These are phyloP conservation scores for Odontothrips loti DNA, from an alignment of 2,888 invertebrate species.

Conservation along the genomic window DNA sequence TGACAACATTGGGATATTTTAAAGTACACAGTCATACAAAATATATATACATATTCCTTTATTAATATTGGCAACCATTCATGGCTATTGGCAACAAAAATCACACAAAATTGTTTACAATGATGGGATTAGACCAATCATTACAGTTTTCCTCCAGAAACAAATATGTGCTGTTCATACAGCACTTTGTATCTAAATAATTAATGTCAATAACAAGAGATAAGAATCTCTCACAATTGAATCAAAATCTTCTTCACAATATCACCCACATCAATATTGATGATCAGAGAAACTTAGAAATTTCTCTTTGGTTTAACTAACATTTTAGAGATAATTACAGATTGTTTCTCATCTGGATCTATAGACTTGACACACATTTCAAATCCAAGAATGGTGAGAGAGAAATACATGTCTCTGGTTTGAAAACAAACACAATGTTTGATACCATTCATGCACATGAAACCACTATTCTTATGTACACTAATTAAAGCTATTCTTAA, in stretches of 20 bases:
- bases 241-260: too few species aligned
- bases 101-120: background rate
- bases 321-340: too few species aligned
- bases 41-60: background rate
- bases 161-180: background rate
- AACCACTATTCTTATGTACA: background rate
- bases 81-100: slow-evolving; percentile 17
- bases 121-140: background rate
- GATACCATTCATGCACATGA: too few species aligned
- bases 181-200: background rate
- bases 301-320: too few species aligned
- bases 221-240: background rate
- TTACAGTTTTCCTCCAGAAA: background rate
- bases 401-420: too few species aligned
- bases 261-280: too few species aligned
- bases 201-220: background rate
- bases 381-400: too few species aligned
- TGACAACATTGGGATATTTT: background rate
- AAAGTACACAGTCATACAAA: background rate
- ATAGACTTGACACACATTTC: too few species aligned
- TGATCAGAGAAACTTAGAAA: too few species aligned
- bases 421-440: too few species aligned
- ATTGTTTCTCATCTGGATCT: too few species aligned
- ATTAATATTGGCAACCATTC: slow-evolving; percentile 9
- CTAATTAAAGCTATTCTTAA: slow-evolving; percentile 11